A percentile compares a stretch with the other conserved stretches of the same genome.
phyloP scores from a whole-genome alignment of 2,888 invertebrate species.

The Amphiduros pacificus region DNA sequence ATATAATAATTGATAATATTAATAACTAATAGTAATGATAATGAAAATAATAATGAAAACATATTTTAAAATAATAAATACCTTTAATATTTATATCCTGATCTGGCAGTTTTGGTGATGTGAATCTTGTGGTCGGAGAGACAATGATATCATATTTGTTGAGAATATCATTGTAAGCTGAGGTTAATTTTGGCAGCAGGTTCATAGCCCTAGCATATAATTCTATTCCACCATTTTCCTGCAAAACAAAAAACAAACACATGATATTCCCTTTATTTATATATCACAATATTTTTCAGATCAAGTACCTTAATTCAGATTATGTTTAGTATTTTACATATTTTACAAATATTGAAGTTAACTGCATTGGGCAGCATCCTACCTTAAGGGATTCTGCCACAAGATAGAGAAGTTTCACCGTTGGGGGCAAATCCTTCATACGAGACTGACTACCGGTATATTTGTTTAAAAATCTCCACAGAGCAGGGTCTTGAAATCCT shows the following conservation, averaged over 20 bases:
- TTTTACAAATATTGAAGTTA: no score
- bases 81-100: conserved; percentile 5
- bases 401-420: conserved; percentile 14
- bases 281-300: no score
- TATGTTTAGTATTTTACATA: no score
- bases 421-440: conserved; percentile 9
- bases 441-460: no score
- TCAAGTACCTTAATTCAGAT: no score
- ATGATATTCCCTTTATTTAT: no score
- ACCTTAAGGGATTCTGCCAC: conserved; percentile 17
- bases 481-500: no score
- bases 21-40: no score
- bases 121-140: conserved; percentile 39
- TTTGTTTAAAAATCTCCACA: no score
- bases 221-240: conserved; percentile 18
- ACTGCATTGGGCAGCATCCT: no score
- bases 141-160: conserved; percentile 39
- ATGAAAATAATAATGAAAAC: no score
- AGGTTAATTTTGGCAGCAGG: conserved; percentile 24
- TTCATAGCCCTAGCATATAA: conserved; percentile 34
- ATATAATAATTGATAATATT: no score
- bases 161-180: conserved; percentile 36
- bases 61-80: conserved; percentile 12
- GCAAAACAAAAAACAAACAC: background rate
- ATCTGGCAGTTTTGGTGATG: conserved; percentile 25